Evolutionary conservation across 2,797 vertebrate species (phyloP), one percentile per base, ranked within the genome.

Genomic region (Pampus argenteus): DNA sequence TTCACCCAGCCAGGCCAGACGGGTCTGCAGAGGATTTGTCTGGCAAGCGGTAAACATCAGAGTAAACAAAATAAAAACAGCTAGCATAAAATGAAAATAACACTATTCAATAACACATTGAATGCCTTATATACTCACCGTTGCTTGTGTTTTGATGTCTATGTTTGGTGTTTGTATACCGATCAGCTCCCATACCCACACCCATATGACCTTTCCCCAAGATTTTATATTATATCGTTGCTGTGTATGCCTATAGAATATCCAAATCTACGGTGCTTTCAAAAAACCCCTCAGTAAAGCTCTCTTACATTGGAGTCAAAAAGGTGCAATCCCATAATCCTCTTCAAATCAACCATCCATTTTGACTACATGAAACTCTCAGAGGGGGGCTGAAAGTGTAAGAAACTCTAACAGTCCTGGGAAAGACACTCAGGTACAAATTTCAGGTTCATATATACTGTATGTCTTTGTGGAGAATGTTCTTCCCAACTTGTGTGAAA

Each of bases 51-150:
- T 58, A 70, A 81, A 82, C 66, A 58, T 60, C 20, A 36, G 38
- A 8, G 36, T 51, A 66, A 81, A 86, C 64, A 58, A 55, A 74
- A 63, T 48, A 69, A 66, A 60, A 62, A 34, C 6, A 62, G 59
- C 20, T 2, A 23, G 15, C 60, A 60, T 48, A 44, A 51, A 45
- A 64, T 45, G 9, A 71, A 73, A 77, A 73, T 13, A 62, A 4
- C 44, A 29, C 22, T 3, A 15, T 31, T 65, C 29, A 48, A 47
- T 11, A 56, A 54, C 42, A 61, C 25, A 59, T 11, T 15, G 20
- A 56, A 59, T 51, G 50, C 31, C 22, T 51, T 34, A 18, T 47
- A 17, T 40, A 14, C 55, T 47, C 38, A n/a, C 10, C 56, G 18
- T 38, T 55, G 42, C 42, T 61, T 47, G 29, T 62, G 20, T 51